Evolutionary conservation across 2,888 invertebrate species (phyloP), one percentile per base, ranked within the genome.

Genomic region (Lithophane leautieri): DNA sequence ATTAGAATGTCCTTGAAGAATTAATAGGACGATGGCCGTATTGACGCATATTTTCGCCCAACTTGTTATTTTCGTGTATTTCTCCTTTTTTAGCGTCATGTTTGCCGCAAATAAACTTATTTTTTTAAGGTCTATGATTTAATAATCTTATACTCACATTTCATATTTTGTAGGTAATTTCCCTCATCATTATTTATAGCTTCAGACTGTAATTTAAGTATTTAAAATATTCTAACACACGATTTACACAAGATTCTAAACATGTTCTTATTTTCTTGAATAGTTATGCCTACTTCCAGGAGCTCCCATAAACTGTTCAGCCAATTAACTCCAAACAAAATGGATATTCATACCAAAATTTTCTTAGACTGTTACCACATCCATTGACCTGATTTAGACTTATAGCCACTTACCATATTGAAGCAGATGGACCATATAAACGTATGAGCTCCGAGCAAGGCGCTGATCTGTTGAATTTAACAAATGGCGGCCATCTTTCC

Each of bases 401-500:
- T 70, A 88, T 82, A 78, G 72, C 81, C 80, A 83, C 86, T 84
- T 83, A 88, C 81, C 83, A 82, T 86, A 86, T 84, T 84, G 71
- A 78, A 84, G 84, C 73, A 83, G 84, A 86, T 84, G 77, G 85
- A 83, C 85, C 70, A 71, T 75, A 65, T 61, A 83, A 73, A 50
- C 71, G 66, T 69, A 72, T 75, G 73, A 76, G 62, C 56, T 65
- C 62, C 42, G 25, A 73, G 63, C 12, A 67, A 79, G 63, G 56
- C 69, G 74, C 74, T 82, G 85, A 86, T 88, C 79, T 84, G 85
- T 83, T 88, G 87, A 88, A 89, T 90, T 87, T 90, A 89, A 92
- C 89, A 91, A 92, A 93, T 92, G 82, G 82, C 78, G 34, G 86
- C 90, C 79, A 91, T 93, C 85, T 88, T 85, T 91, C 87, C 79